These are phyloP conservation scores for Shinisaurus crocodilurus DNA, from an alignment of 2,113 vertebrate species.

Conservation along the genomic window DNA sequence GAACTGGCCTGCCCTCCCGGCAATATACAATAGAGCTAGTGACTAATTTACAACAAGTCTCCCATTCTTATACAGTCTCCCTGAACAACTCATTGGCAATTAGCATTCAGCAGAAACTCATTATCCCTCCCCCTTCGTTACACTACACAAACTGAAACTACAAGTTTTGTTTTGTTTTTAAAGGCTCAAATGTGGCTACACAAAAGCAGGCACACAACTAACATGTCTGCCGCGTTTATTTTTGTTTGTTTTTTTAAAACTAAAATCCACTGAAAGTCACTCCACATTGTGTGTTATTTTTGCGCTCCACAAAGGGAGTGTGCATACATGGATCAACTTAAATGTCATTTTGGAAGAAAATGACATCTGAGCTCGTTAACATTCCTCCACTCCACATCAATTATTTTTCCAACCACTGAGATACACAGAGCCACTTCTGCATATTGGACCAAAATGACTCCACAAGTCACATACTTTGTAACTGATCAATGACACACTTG, in stretches of 20 bases:
- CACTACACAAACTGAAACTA: slow-evolving; percentile 68
- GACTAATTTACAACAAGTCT: slow-evolving; percentile 80
- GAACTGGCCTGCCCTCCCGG: slow-evolving; percentile 62
- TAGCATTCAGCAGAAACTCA: slow-evolving; percentile 79
- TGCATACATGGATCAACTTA: slow-evolving; percentile 55
- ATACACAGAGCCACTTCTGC: slow-evolving; percentile 53
- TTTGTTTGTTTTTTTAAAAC: slow-evolving; percentile 41
- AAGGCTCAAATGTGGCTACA: slow-evolving; percentile 53
- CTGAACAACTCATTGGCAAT: slow-evolving; percentile 78
- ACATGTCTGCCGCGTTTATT: slow-evolving; percentile 14
- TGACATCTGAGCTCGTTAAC: slow-evolving; percentile 81
- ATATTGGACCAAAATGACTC: slow-evolving; percentile 71
- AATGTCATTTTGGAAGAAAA: slow-evolving; percentile 77
- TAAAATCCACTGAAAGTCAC: slow-evolving; percentile 51
- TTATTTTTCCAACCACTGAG: slow-evolving; percentile 74
- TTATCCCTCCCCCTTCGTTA: slow-evolving; percentile 73
- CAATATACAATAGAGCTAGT: slow-evolving; percentile 72
- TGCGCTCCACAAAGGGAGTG: slow-evolving; percentile 33
- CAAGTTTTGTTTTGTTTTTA: slow-evolving; percentile 44
- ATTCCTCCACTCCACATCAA: slow-evolving; percentile 77
- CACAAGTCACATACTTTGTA: slow-evolving; percentile 53
- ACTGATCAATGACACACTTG: slow-evolving; percentile 49
- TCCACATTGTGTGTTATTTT: slow-evolving; percentile 43
- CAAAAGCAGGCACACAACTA: slow-evolving; percentile 62
- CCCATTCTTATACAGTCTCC: slow-evolving; percentile 77